Conservation (phyloP, 2,797 vertebrate species). For the Pagetopsis macropterus region DNA sequence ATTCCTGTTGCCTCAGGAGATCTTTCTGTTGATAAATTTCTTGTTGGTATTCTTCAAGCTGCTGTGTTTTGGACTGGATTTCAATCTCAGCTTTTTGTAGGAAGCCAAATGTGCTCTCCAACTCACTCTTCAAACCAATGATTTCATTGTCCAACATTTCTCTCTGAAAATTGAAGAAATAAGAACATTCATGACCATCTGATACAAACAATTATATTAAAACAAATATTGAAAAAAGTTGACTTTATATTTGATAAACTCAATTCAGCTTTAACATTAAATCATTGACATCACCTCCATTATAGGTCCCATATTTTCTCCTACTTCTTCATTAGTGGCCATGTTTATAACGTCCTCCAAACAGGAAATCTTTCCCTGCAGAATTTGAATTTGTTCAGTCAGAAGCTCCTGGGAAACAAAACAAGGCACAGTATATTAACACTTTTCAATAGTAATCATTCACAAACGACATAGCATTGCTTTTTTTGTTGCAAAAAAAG, state of each 20-base stretch:
- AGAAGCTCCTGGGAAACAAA: slow-evolving; percentile 84
- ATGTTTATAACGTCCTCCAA: slow-evolving; percentile 88
- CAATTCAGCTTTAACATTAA: neutral
- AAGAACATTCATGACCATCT: neutral
- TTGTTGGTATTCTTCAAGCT: slow-evolving; percentile 68
- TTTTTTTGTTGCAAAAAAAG: neutral
- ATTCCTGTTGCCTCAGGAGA: slow-evolving; percentile 63
- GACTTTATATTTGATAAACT: neutral
- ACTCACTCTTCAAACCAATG: slow-evolving; percentile 59
- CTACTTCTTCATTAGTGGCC: slow-evolving; percentile 82
- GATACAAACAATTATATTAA: neutral
- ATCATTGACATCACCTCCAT: slow-evolving; percentile 85
- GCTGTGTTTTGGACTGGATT: slow-evolving; percentile 69
- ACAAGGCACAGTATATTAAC: neutral
- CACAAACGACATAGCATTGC: no score
- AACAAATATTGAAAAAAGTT: neutral
- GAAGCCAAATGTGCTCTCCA: slow-evolving; percentile 74
- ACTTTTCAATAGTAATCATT: no score
- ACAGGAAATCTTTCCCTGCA: slow-evolving; percentile 91
- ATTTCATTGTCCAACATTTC: slow-evolving; percentile 68
- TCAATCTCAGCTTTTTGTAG: slow-evolving; percentile 80
- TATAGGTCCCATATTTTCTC: slow-evolving; percentile 91
- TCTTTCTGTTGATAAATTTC: slow-evolving; percentile 70
- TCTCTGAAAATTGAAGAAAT: slow-evolving; percentile 52
- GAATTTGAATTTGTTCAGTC: slow-evolving; percentile 90